Evolutionary conservation across 2,113 vertebrate genomes (phyloP).

Genomic region (Xenopus borealis): DNA sequence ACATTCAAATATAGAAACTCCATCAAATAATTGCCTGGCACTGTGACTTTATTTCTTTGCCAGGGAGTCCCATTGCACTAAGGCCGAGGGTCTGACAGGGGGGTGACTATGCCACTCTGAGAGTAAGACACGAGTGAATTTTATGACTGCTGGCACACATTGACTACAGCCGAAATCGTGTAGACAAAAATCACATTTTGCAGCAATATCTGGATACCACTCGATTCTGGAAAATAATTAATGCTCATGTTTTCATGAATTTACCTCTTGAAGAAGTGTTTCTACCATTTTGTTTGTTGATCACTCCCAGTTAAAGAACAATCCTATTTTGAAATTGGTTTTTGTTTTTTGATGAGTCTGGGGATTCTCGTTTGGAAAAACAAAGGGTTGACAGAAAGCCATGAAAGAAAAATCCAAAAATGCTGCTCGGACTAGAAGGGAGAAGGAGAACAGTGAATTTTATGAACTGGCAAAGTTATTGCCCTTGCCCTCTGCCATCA

Average conservation of each 20-base stretch:
- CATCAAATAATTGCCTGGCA: neutral
- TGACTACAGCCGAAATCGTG: neutral
- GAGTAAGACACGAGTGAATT: slow-evolving; percentile 47
- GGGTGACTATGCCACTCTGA: slow-evolving; percentile 40
- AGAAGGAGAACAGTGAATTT: slow-evolving; percentile 98
- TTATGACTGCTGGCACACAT: neutral
- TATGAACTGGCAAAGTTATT: slow-evolving; percentile 97
- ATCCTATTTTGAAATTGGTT: slow-evolving; percentile 23
- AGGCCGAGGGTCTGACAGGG: slow-evolving; percentile 45
- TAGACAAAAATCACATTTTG: neutral
- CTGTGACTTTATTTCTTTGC: neutral
- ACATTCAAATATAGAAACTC: neutral
- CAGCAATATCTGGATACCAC: neutral
- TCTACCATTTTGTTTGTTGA: neutral
- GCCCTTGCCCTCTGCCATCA: slow-evolving; percentile 96
- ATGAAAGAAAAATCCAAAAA: slow-evolving; percentile 99
- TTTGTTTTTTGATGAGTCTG: slow-evolving; percentile 69
- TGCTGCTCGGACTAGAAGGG: slow-evolving; percentile 93
- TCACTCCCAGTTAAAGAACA: slow-evolving; percentile 14
- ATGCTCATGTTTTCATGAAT: neutral
- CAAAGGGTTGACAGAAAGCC: slow-evolving; percentile 62
- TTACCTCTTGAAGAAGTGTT: neutral
- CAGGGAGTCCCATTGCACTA: neutral
- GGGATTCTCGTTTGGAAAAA: slow-evolving; percentile 61
- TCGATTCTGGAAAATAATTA: neutral